These are phyloP conservation scores for Ceyx margarethae DNA, from an alignment of 2,113 vertebrate genomes.

Conservation along the genomic window DNA sequence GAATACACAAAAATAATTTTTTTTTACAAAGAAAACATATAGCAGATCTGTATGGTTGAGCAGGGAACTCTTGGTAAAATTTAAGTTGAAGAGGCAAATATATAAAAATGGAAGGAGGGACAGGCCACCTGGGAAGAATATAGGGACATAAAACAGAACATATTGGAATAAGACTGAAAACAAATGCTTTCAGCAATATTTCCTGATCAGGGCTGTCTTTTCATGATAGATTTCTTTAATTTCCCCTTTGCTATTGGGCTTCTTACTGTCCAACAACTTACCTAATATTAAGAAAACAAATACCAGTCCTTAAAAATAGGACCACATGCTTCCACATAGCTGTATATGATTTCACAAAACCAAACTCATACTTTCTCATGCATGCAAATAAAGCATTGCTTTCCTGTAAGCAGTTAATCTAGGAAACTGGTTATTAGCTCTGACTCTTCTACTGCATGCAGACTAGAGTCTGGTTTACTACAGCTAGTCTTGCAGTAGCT, in stretches of 20 bases:
- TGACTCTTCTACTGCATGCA: background rate
- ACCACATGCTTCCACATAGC: background rate
- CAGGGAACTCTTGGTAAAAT: too few relatives aligned
- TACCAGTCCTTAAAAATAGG: slow-evolving; percentile 2
- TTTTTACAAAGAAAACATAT: too few relatives aligned
- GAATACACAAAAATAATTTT: background rate
- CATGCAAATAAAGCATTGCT: background rate
- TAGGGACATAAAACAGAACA: background rate
- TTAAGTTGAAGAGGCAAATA: too few relatives aligned
- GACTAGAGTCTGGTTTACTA: background rate
- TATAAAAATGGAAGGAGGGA: too few relatives aligned
- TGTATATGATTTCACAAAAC: background rate
- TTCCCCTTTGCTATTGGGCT: slow-evolving; percentile 27
- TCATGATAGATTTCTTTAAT: slow-evolving; percentile 52
- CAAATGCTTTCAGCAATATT: slow-evolving; percentile 35
- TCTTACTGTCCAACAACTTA: slow-evolving; percentile 21
- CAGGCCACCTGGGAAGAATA: too few relatives aligned
- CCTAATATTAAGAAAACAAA: slow-evolving; percentile 41
- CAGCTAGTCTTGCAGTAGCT: background rate
- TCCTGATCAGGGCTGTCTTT: slow-evolving; percentile 7
- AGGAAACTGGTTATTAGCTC: background rate
- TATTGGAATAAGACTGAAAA: slow-evolving; percentile 22
- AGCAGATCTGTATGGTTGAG: too few relatives aligned
- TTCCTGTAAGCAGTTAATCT: background rate
- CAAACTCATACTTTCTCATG: background rate